These are phyloP conservation scores for Conopomorpha cramerella DNA, from an alignment of 1,140 invertebrate genomes.

Conservation along the genomic window DNA sequence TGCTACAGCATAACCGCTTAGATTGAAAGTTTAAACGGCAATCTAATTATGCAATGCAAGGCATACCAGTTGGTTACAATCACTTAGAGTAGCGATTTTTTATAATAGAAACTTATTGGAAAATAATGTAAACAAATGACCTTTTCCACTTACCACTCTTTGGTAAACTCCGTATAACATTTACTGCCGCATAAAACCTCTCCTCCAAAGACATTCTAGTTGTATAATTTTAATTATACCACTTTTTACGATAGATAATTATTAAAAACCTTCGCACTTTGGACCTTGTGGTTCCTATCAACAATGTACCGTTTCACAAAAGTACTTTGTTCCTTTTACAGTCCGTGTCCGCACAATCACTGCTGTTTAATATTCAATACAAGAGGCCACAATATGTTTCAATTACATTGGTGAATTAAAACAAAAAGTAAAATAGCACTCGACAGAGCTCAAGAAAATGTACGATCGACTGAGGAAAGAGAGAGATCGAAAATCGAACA, in stretches of 20 bases:
- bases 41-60: too few relatives aligned
- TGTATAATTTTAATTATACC: conserved; percentile 7
- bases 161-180: conserved; percentile 84
- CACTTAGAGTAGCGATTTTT: too few relatives aligned
- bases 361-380: neutral
- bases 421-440: neutral
- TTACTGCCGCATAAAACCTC: conserved; percentile 85
- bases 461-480: too few relatives aligned
- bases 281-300: conserved; percentile 15
- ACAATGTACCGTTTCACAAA: neutral
- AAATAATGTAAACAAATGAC: conserved; percentile 1
- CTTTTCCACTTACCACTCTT: conserved; percentile 75
- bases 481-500: too few relatives aligned
- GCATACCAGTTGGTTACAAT: too few relatives aligned
- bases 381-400: neutral
- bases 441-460: neutral
- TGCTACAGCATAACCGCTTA: too few relatives aligned
- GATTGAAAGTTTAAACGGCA: too few relatives aligned
- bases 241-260: conserved; percentile 15
- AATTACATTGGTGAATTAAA: too few relatives aligned
- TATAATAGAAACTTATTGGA: too few relatives aligned
- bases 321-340: too few relatives aligned
- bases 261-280: conserved; percentile 33
- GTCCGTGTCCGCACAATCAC: too few relatives aligned
- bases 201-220: conserved; percentile 74